A percentile compares a stretch with the other conserved stretches of the same genome.
Conservation (phyloP, 2,113 vertebrate genomes). For the Chauna torquata region DNA sequence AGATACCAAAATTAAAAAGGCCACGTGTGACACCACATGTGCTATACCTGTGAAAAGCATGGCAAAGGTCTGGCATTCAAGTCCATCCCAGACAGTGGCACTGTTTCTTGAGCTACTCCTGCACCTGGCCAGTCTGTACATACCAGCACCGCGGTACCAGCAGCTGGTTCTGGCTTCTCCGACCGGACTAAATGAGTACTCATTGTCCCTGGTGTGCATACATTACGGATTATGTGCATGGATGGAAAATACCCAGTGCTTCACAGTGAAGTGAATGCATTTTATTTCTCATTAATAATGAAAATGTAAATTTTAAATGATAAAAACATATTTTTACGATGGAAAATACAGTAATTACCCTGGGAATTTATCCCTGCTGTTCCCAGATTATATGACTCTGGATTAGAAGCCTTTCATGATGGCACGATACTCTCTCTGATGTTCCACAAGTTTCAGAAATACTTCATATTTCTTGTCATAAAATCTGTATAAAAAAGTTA, state of each 20-base stretch:
- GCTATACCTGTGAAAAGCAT: not conserved
- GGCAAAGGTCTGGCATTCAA: not conserved
- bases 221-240: no score
- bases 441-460: conserved; percentile 86
- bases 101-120: not conserved
- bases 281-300: conserved; percentile 47
- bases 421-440: conserved; percentile 89
- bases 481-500: conserved; percentile 77
- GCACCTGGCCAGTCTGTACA: not conserved
- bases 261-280: not conserved
- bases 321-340: not conserved
- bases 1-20: not conserved
- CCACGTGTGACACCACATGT: not conserved
- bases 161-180: not conserved
- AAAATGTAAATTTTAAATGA: not conserved
- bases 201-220: not conserved
- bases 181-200: not conserved
- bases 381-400: not conserved
- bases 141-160: not conserved
- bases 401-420: conserved; percentile 80
- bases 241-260: not conserved
- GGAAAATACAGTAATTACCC: not conserved
- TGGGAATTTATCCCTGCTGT: not conserved
- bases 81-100: accelerated
- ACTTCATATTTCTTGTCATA: conserved; percentile 92